Conservation (phyloP, 1,140 invertebrate genomes). For the Drosophila tani region DNA sequence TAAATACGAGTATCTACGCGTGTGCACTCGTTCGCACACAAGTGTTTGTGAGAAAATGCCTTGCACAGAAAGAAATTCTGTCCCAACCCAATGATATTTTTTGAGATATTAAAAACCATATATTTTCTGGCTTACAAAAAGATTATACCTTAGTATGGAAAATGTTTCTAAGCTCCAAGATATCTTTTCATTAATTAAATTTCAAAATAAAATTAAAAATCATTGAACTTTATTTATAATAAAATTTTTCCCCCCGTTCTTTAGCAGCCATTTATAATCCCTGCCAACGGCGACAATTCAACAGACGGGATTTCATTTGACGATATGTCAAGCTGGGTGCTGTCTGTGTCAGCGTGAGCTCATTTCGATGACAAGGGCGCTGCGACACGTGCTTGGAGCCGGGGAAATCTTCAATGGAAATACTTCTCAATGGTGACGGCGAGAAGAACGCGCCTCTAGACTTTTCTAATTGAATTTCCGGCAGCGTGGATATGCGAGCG, state of each 20-base stretch:
- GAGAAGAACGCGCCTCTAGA: conserved; percentile 21
- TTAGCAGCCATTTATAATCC: conserved; percentile 51
- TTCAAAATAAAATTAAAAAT: background rate
- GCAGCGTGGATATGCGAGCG: conserved; percentile 14
- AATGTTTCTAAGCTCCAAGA: background rate
- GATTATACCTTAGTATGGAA: too few species aligned
- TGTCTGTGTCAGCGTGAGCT: conserved; percentile 31
- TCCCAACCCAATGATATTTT: too few species aligned
- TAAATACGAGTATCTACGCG: conserved; percentile 56
- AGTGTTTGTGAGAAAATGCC: background rate
- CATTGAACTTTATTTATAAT: background rate
- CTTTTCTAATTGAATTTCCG: conserved; percentile 61
- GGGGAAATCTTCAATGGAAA: conserved; percentile 34
- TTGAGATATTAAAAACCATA: too few species aligned
- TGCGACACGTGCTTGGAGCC: conserved; percentile 11
- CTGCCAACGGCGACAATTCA: conserved; percentile 47
- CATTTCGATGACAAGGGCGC: conserved; percentile 26
- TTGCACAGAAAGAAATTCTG: background rate
- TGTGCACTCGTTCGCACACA: conserved; percentile 23
- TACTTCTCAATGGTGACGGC: conserved; percentile 28
- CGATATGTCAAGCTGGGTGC: conserved; percentile 61
- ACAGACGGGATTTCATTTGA: conserved; percentile 62
- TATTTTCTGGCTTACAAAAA: too few species aligned
- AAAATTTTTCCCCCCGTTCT: background rate
- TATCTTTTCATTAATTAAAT: too few species aligned